These are phyloP conservation scores for Machimus atricapillus DNA, from an alignment of 2,888 invertebrate genomes.

Conservation along the genomic window DNA sequence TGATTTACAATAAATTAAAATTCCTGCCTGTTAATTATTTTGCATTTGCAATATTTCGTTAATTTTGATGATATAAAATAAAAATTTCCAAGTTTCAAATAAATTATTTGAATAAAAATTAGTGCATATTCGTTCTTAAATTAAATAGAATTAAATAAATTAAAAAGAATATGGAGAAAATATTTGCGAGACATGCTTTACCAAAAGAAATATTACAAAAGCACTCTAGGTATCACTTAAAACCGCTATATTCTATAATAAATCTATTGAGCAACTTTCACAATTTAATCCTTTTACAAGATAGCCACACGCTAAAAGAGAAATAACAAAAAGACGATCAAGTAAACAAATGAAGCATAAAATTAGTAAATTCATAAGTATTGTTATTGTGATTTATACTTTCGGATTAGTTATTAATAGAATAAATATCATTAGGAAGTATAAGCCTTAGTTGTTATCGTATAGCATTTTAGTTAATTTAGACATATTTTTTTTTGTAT, in stretches of 20 bases:
- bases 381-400: constrained; percentile 13
- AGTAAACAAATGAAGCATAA: constrained; percentile 43
- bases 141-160: background rate
- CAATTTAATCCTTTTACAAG: constrained; percentile 40
- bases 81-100: background rate
- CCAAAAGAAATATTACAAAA: background rate
- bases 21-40: background rate
- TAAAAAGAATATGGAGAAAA: background rate
- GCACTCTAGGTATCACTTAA: background rate
- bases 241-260: constrained; percentile 7
- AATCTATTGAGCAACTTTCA: constrained; percentile 14
- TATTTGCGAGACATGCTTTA: constrained; percentile 10
- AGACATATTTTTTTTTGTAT: constrained; percentile 15
- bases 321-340: constrained; percentile 38
- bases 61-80: background rate
- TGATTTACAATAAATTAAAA: background rate
- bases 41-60: background rate
- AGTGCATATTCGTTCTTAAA: background rate
- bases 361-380: constrained; percentile 34
- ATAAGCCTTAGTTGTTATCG: constrained; percentile 23
- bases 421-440: constrained; percentile 11
- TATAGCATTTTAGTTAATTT: constrained; percentile 20
- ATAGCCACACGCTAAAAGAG: constrained; percentile 39
- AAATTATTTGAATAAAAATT: background rate
- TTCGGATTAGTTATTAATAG: constrained; percentile 17